Evolutionary conservation across 2,888 invertebrate genomes (phyloP).

Genomic region (Leucophenga montana): DNA sequence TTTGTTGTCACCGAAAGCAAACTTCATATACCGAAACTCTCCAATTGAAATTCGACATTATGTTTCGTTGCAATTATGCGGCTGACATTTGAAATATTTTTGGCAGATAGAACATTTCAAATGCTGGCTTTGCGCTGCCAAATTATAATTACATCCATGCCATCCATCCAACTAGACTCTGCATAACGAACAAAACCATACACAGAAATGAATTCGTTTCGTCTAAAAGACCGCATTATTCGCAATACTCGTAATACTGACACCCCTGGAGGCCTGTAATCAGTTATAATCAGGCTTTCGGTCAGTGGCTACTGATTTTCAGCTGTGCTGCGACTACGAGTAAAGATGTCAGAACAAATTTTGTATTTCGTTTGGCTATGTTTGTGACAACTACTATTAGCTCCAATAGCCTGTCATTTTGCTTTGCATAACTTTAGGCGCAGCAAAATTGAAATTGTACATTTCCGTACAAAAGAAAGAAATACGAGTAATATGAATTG

Average conservation of each 20-base stretch:
- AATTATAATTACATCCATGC: slow-evolving; percentile 20
- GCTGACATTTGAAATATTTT: slow-evolving; percentile 11
- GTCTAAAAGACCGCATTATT: background rate
- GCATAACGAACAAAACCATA: too few species aligned
- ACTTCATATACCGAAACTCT: slow-evolving; percentile 26
- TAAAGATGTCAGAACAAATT: too few species aligned
- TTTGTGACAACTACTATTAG: background rate
- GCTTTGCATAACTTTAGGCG: slow-evolving; percentile 25
- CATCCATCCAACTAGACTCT: background rate
- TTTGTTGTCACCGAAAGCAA: too few species aligned
- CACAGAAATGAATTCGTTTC: background rate
- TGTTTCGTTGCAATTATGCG: background rate
- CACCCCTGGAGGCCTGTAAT: background rate
- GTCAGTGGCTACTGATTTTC: background rate
- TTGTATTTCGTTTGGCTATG: too few species aligned
- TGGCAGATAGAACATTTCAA: background rate
- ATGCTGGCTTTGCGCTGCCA: slow-evolving; percentile 1
- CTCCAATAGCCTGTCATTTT: slow-evolving; percentile 13
- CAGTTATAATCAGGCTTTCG: background rate
- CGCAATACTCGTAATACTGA: background rate
- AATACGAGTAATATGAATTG: background rate
- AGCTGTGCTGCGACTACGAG: too few species aligned
- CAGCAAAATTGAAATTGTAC: slow-evolving; percentile 6
- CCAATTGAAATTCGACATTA: slow-evolving; percentile 10
- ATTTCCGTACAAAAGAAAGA: background rate